phyloP scores from a whole-genome alignment of 2,113 vertebrate species.

The Bufo gargarizans region DNA sequence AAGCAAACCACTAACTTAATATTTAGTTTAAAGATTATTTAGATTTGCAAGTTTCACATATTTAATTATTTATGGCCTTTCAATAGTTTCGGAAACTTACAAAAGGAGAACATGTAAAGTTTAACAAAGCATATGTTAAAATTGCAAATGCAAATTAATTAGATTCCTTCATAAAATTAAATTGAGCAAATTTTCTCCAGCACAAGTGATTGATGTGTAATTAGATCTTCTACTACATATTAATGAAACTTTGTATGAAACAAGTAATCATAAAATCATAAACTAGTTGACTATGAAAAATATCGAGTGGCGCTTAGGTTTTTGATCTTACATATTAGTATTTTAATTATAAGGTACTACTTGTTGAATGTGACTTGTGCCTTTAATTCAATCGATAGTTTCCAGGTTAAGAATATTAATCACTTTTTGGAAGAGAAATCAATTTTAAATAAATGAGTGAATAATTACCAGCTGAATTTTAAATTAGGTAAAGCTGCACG shows the following conservation, averaged over 20 bases:
- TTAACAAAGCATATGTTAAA: conserved; percentile 26
- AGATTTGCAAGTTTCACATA: background rate
- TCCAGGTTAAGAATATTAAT: conserved; percentile 55
- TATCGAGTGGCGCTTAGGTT: background rate
- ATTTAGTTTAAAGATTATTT: background rate
- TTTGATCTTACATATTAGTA: conserved; percentile 1
- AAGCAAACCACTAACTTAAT: background rate
- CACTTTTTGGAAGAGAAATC: conserved; percentile 51
- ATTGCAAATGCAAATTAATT: conserved; percentile 26
- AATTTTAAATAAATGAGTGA: conserved; percentile 56
- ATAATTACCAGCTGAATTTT: conserved; percentile 54
- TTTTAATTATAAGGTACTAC: conserved; percentile 16
- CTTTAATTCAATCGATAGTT: conserved; percentile 48
- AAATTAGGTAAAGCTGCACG: conserved; percentile 47
- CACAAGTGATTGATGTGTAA: conserved; percentile 34
- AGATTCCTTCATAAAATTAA: conserved; percentile 20
- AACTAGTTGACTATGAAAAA: conserved; percentile 19
- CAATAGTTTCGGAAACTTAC: background rate
- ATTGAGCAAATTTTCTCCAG: background rate
- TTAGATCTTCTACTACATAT: conserved; percentile 34
- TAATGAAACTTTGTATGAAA: conserved; percentile 17
- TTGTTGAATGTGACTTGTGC: conserved; percentile 38
- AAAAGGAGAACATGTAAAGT: background rate
- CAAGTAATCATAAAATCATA: conserved; percentile 28
- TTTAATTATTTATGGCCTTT: background rate